Conservation (phyloP, 2,113 vertebrate species). For the Campylorhamphus procurvoides region DNA sequence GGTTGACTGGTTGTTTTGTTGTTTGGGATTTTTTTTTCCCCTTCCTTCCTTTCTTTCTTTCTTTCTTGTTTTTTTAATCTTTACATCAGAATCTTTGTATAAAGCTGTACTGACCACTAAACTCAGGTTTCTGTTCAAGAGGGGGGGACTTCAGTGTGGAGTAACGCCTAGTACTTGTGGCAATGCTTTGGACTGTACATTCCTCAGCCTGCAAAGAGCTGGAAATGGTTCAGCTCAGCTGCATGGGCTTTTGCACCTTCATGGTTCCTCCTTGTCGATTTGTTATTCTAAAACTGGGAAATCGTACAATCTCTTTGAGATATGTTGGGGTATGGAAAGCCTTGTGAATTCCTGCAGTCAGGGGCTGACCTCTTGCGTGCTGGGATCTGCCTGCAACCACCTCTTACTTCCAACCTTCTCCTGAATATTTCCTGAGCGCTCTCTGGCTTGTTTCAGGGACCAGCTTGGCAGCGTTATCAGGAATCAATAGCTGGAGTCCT, state of each 20-base stretch:
- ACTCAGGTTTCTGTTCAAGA: not conserved
- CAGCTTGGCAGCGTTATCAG: not conserved
- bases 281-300: not conserved
- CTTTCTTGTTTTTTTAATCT: not conserved
- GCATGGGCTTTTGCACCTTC: accelerated
- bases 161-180: not conserved
- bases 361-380: not conserved
- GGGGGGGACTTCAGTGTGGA: not conserved
- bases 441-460: slow-evolving; percentile 48
- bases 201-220: not conserved
- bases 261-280: accelerated
- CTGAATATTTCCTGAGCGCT: not conserved
- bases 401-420: not conserved
- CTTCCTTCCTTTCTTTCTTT: not conserved
- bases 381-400: not conserved
- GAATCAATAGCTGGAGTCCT: slow-evolving; percentile 38
- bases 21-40: not conserved
- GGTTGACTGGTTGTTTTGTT: not conserved
- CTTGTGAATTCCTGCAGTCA: not conserved
- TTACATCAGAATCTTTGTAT: not conserved
- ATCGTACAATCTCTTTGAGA: not conserved
- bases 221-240: not conserved
- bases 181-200: not conserved
- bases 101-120: not conserved
- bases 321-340: not conserved